A percentile compares a stretch with the other conserved stretches of the same genome.
Conservation (phyloP, 2,113 vertebrate species). For the Osmerus mordax region DNA sequence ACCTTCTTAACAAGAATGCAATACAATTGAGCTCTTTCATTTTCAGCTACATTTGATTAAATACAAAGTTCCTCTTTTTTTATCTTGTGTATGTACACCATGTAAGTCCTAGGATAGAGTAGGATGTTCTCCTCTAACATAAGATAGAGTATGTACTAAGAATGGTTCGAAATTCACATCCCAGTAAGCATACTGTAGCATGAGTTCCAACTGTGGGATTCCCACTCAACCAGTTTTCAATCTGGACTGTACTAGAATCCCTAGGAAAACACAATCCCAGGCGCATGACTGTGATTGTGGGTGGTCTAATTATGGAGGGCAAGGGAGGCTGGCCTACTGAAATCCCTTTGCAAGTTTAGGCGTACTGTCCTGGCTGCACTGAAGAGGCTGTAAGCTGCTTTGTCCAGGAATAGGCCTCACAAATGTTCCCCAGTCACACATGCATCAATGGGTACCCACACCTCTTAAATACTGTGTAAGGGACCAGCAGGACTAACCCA, state of each 20-base stretch:
- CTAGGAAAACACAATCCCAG: conserved; percentile 39
- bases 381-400: conserved; percentile 60
- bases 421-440: conserved; percentile 23
- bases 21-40: background rate
- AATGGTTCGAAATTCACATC: too few relatives aligned
- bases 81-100: too few relatives aligned
- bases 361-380: conserved; percentile 53
- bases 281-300: conserved; percentile 64
- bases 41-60: too few relatives aligned
- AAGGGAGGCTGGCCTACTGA: conserved; percentile 47
- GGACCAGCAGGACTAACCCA: background rate
- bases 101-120: too few relatives aligned
- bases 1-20: conserved; percentile 1
- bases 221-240: conserved; percentile 15
- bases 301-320: conserved; percentile 69
- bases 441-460: conserved; percentile 4
- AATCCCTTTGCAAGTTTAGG: conserved; percentile 61
- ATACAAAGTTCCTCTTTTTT: too few relatives aligned
- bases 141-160: too few relatives aligned
- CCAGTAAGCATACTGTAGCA: background rate
- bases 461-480: conserved; percentile 1
- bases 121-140: too few relatives aligned
- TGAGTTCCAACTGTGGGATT: conserved; percentile 19
- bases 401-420: conserved; percentile 24
- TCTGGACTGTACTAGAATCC: conserved; percentile 36